These are phyloP conservation scores for Nymphalis io DNA, from an alignment of 1,140 invertebrate species.

Conservation along the genomic window DNA sequence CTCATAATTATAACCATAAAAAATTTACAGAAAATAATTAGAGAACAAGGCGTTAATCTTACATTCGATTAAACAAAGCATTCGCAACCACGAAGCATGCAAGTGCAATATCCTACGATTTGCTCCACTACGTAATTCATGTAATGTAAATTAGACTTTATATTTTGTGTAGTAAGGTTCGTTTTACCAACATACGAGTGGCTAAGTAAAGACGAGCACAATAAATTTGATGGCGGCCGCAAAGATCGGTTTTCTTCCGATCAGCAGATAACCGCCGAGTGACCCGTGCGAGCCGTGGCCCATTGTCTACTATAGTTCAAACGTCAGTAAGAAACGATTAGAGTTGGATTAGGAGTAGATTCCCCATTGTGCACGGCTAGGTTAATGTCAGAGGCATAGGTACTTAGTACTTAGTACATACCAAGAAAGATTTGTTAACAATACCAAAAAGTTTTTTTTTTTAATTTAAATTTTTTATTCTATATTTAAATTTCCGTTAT, in stretches of 20 bases:
- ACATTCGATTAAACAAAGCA: neutral
- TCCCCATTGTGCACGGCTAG: conserved; percentile 24
- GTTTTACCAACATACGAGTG: neutral
- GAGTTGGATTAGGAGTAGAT: conserved; percentile 24
- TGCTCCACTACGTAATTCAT: neutral
- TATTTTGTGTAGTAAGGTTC: neutral
- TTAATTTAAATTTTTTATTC: neutral
- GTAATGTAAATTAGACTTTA: neutral
- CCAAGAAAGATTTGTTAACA: neutral
- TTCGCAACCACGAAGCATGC: neutral
- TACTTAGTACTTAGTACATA: conserved; percentile 5
- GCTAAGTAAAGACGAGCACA: conserved; percentile 51
- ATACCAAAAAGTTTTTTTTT: neutral
- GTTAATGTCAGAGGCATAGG: conserved; percentile 14
- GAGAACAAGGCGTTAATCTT: neutral
- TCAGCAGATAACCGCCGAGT: conserved; percentile 66
- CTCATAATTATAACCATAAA: neutral
- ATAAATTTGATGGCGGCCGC: conserved; percentile 67
- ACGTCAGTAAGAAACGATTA: conserved; percentile 39
- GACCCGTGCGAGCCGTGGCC: conserved; percentile 59
- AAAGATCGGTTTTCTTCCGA: conserved; percentile 69
- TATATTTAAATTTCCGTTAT: neutral
- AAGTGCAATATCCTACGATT: conserved; percentile 5
- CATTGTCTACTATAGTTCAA: conserved; percentile 60
- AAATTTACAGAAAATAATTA: neutral